Base-by-base conservation (phyloP, 2,113 vertebrate species). In the Myiozetetes cayanensis region DNA sequence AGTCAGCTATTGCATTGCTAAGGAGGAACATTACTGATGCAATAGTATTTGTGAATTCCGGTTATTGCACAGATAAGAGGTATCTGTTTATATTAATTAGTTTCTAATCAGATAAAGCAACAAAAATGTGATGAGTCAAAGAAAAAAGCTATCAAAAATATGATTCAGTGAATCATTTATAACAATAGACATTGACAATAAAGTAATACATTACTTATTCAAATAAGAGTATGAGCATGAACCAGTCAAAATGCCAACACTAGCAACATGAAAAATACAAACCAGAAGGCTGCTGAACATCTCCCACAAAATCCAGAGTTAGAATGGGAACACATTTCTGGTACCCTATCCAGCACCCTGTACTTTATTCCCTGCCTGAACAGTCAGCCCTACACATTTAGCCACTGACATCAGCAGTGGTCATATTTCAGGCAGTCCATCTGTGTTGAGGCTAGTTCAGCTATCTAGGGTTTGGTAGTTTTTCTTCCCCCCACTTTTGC, bases 41-140 rank as follows among this genome's bases (percentile, higher is more conserved):
- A 93, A 43, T 82, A 62, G 81, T 35, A 76, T 80, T 93, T 96
- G 78, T 89, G n/a, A 93, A 87, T 95, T 63, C 87, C 31, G 22
- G 4, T 85, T 92, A 73, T 81, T 93, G 44, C 52, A 87, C 39
- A 78, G 62, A 43, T 35, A 53, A 79, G 74, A 78, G 27, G 28
- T 63, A 90, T 55, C 35, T 90, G 56, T 90, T 94, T 82, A 75
- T 78, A 92, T 87, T 81, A 83, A 83, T 93, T 82, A 71, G 30
- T 68, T 62, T 85, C 41, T 83, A 90, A 77, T 90, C 81, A 89
- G 53, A 68, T 70, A 62, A 90, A 80, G 35, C 24, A 86, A 92
- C 55, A 6, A 86, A 92, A 76, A 20, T 27, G 4, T 59, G 43
- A 77, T 62, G 24, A 30, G 62, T 46, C 39, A 82, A 78, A 88